Evolutionary conservation across 2,113 vertebrate species (phyloP).

Genomic region (Barbus barbus): DNA sequence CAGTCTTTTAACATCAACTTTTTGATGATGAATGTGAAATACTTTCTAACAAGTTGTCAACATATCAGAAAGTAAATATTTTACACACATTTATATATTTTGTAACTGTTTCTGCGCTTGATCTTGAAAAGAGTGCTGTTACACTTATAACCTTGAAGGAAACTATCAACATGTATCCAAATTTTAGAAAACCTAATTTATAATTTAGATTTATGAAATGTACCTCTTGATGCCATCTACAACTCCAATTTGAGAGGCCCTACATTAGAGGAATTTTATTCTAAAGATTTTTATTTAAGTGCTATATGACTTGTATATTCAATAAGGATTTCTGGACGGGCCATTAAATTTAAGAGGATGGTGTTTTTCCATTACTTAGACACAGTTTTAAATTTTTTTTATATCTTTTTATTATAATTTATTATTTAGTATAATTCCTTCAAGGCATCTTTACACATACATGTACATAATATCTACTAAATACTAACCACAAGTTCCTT

Average conservation of each 20-base stretch:
- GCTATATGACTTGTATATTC: neutral
- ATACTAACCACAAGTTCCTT: neutral
- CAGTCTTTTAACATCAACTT: neutral
- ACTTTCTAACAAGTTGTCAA: neutral
- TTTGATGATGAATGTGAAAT: neutral
- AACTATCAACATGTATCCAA: neutral
- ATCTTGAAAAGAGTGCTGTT: neutral
- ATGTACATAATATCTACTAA: neutral
- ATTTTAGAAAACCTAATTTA: too few species aligned
- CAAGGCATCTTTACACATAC: neutral
- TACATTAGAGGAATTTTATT: neutral
- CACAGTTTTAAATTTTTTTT: slow-evolving; percentile 25
- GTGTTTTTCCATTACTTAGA: neutral
- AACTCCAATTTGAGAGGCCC: neutral
- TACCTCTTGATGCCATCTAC: neutral
- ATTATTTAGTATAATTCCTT: slow-evolving; percentile 3
- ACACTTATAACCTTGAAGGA: neutral
- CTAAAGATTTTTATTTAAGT: neutral
- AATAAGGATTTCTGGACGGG: slow-evolving; percentile 6
- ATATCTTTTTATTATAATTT: too few species aligned
- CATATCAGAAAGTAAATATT: neutral
- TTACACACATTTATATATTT: neutral
- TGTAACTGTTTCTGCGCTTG: neutral
- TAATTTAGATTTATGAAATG: neutral
- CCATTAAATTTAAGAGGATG: neutral